phyloP scores from a whole-genome alignment of 2,797 vertebrate genomes.

The Falco berigora region DNA sequence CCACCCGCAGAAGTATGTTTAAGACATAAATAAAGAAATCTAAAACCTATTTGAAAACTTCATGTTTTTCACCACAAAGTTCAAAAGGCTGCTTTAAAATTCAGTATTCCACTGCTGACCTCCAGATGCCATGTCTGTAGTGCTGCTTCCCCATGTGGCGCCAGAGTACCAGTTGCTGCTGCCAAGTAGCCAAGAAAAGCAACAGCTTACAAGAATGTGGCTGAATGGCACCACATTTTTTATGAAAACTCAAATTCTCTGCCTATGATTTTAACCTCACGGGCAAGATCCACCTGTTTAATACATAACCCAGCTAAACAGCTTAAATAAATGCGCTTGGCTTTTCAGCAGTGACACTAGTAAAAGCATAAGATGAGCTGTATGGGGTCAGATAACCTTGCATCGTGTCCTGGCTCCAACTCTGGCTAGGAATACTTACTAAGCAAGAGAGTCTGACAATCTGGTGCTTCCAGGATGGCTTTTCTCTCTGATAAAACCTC shows the following conservation, averaged over 20 bases:
- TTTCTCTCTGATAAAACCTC: not conserved
- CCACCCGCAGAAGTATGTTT: not conserved
- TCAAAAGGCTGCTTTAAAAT: not conserved
- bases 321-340: not conserved
- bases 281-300: not conserved
- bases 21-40: not conserved
- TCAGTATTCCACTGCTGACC: not conserved
- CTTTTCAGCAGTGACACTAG: not conserved
- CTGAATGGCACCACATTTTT: not conserved
- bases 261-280: not conserved
- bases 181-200: not conserved
- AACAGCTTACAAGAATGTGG: not conserved
- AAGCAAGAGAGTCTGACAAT: not conserved
- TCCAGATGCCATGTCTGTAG: not conserved
- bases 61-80: not conserved
- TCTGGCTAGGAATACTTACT: not conserved
- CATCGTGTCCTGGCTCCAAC: rapidly evolving
- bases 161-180: not conserved
- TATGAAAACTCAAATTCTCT: not conserved
- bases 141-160: rapidly evolving
- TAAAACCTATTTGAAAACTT: not conserved
- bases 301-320: not conserved
- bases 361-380: rapidly evolving
- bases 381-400: not conserved
- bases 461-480: rapidly evolving